A percentile compares a stretch with the other conserved stretches of the same genome.
Conservation (phyloP, 2,797 vertebrate genomes). For the Alauda arvensis region DNA sequence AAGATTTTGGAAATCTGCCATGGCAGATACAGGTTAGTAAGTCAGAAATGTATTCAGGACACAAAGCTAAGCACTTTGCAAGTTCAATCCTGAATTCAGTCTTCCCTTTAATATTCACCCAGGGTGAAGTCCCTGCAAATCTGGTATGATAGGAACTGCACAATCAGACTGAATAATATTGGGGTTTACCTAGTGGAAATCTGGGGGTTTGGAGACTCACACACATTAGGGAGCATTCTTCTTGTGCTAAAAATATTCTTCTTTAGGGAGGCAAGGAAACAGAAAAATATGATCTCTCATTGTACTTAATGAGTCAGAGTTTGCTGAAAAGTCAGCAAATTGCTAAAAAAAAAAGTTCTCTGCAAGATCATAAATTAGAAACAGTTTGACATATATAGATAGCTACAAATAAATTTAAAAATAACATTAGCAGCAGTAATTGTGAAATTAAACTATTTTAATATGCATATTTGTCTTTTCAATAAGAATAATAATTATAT, state of each 20-base stretch:
- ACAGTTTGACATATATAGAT: background rate
- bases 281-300: background rate
- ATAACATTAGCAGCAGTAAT: background rate
- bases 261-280: background rate
- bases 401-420: background rate
- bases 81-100: conserved; percentile 17
- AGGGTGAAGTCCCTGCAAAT: background rate
- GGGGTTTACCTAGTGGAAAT: background rate
- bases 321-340: background rate
- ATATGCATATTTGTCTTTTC: background rate
- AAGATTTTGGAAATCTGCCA: background rate
- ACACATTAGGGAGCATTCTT: background rate
- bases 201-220: background rate
- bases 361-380: background rate
- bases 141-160: background rate
- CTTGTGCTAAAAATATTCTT: background rate
- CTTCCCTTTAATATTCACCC: background rate
- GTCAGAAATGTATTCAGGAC: conserved; percentile 26
- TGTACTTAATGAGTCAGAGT: background rate
- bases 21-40: background rate
- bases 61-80: background rate
- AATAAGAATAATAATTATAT: background rate
- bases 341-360: background rate
- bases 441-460: background rate
- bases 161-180: background rate